Conservation (phyloP, 2,797 vertebrate species). For the Enteromius treurensis region DNA sequence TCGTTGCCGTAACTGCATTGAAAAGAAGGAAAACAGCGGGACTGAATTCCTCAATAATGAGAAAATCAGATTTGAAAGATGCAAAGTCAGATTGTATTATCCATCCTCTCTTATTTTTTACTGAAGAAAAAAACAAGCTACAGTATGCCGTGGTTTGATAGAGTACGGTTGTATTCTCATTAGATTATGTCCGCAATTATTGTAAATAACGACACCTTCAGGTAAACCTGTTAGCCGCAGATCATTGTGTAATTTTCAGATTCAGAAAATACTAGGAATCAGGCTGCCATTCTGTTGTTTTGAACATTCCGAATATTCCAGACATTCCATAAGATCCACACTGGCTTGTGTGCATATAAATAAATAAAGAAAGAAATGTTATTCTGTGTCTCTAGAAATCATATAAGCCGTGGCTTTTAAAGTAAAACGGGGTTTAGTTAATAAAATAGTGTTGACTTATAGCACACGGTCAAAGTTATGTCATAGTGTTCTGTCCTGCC, state of each 20-base stretch:
- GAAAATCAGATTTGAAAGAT: constrained; percentile 33
- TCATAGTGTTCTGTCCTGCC: constrained; percentile 61
- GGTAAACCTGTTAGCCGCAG: constrained; percentile 37
- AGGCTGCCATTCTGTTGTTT: constrained; percentile 65
- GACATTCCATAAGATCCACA: constrained; percentile 73
- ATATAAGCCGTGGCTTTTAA: constrained; percentile 1
- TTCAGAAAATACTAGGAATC: constrained; percentile 45
- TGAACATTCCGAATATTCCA: constrained; percentile 80
- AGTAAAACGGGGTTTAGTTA: constrained; percentile 3
- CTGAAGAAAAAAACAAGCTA: constrained; percentile 19
- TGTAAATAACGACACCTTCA: constrained; percentile 42
- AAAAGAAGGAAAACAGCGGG: constrained; percentile 32
- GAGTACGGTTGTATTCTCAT: constrained; percentile 26
- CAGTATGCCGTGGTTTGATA: constrained; percentile 33
- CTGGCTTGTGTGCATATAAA: background rate
- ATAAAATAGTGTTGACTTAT: constrained; percentile 24
- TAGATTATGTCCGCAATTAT: background rate
- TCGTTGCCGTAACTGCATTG: constrained; percentile 17
- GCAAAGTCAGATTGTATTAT: constrained; percentile 3
- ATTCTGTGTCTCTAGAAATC: constrained; percentile 18
- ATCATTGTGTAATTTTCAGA: constrained; percentile 11
- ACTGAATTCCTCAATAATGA: constrained; percentile 36
- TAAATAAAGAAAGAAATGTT: background rate
- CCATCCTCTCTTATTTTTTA: constrained; percentile 33
- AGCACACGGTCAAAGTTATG: constrained; percentile 41